Evolutionary conservation across 2,113 vertebrate species (phyloP).

Genomic region (Bufo gargarizans): DNA sequence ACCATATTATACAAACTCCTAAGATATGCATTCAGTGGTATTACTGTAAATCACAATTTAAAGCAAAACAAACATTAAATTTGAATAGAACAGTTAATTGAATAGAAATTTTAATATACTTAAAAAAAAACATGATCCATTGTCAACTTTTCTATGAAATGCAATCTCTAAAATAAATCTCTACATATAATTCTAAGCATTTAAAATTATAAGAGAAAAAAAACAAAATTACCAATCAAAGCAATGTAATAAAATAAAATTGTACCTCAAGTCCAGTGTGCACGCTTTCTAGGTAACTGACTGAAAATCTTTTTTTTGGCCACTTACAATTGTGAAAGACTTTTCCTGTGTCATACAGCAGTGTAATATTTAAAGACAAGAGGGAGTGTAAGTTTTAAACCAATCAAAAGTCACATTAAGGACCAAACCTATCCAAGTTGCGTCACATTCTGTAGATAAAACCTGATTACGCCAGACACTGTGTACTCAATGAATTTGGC

Average conservation of each 20-base stretch:
- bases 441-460: conserved; percentile 75
- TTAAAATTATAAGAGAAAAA: not conserved
- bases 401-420: conserved; percentile 72
- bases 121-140: not conserved
- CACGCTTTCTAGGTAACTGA: conserved; percentile 57
- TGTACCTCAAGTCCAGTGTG: conserved; percentile 69
- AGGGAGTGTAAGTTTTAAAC: conserved; percentile 75
- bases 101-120: not conserved
- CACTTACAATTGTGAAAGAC: conserved; percentile 63
- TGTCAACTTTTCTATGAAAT: not conserved
- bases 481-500: conserved; percentile 73
- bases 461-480: conserved; percentile 68
- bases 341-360: conserved; percentile 65
- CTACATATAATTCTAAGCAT: not conserved
- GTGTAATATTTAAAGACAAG: conserved; percentile 77
- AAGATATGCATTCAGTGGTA: not conserved
- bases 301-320: conserved; percentile 64
- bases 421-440: conserved; percentile 74
- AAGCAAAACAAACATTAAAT: not conserved
- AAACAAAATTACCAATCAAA: not conserved
- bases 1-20: not conserved
- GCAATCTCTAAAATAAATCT: not conserved
- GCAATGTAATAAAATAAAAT: not conserved
- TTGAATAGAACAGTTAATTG: not conserved
- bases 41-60: not conserved